phyloP scores from a whole-genome alignment of 92 coral and sea anemone genomes.

The Siderastrea radians region DNA sequence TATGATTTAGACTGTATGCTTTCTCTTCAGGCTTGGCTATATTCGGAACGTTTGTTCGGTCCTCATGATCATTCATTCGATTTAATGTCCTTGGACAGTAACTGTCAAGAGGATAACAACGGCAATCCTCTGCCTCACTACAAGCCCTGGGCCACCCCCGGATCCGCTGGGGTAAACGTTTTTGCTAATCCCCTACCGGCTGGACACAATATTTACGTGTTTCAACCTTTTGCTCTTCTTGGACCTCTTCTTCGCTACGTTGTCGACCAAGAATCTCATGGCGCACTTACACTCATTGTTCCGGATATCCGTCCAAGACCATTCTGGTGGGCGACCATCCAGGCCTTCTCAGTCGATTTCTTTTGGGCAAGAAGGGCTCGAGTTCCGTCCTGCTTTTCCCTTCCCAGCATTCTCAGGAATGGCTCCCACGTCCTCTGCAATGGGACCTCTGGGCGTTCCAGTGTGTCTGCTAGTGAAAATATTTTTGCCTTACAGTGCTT shows the following conservation, averaged over 20 bases:
- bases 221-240: constrained; percentile 32
- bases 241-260: constrained; percentile 33
- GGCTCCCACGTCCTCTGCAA: constrained; percentile 16
- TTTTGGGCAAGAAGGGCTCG: constrained; percentile 30
- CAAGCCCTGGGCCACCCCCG: constrained; percentile 60
- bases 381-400: constrained; percentile 16
- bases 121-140: constrained; percentile 51
- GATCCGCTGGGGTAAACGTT: constrained; percentile 37
- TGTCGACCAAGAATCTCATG: constrained; percentile 22
- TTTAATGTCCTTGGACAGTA: constrained; percentile 64
- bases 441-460: constrained; percentile 38
- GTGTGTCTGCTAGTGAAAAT: background rate
- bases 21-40: constrained; percentile 19
- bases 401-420: constrained; percentile 18
- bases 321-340: constrained; percentile 42
- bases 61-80: constrained; percentile 64
- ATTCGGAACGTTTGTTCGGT: constrained; percentile 40
- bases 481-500: background rate
- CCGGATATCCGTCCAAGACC: constrained; percentile 14
- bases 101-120: constrained; percentile 21
- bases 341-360: constrained; percentile 24
- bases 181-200: constrained; percentile 50
- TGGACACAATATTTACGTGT: constrained; percentile 49
- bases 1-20: constrained; percentile 54
- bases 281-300: constrained; percentile 10